Percentiles rank a stretch among this genome's conserved stretches.
Conservation (phyloP, 2,888 invertebrate species). For the Uloborus plumipes region DNA sequence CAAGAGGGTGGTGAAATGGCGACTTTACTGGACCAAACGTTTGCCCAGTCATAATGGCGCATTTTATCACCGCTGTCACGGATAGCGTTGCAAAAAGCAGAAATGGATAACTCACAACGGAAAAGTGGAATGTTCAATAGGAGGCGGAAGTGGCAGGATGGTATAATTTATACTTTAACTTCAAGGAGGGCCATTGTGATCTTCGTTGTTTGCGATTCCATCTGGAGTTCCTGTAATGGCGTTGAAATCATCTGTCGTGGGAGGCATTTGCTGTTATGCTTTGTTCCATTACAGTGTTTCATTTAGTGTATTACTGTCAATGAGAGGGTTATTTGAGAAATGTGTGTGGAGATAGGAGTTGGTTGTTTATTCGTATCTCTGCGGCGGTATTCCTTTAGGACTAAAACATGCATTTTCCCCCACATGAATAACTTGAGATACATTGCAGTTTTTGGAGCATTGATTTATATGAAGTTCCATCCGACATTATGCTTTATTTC, state of each 20-base stretch:
- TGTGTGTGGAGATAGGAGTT: too few relatives aligned
- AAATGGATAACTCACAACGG: neutral
- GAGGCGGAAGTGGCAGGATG: conserved; percentile 5
- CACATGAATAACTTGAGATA: too few relatives aligned
- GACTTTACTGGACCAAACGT: too few relatives aligned
- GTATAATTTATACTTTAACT: neutral
- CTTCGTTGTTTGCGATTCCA: neutral
- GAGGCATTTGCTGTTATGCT: neutral
- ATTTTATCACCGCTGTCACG: neutral
- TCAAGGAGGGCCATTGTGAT: neutral
- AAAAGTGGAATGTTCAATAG: neutral
- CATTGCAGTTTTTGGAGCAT: too few relatives aligned
- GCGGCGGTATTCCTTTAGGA: too few relatives aligned
- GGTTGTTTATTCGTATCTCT: too few relatives aligned
- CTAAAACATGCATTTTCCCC: too few relatives aligned
- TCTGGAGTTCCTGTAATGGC: neutral
- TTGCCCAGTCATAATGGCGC: neutral
- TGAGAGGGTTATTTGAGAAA: too few relatives aligned
- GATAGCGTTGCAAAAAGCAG: neutral
- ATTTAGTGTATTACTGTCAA: too few relatives aligned
- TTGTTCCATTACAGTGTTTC: neutral
- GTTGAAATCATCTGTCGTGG: neutral
- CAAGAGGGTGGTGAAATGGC: too few relatives aligned
- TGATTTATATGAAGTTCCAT: too few relatives aligned
- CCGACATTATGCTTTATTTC: too few relatives aligned